These are phyloP conservation scores for Lynx canadensis DNA, from an alignment of 2,113 vertebrate genomes.

Conservation along the genomic window DNA sequence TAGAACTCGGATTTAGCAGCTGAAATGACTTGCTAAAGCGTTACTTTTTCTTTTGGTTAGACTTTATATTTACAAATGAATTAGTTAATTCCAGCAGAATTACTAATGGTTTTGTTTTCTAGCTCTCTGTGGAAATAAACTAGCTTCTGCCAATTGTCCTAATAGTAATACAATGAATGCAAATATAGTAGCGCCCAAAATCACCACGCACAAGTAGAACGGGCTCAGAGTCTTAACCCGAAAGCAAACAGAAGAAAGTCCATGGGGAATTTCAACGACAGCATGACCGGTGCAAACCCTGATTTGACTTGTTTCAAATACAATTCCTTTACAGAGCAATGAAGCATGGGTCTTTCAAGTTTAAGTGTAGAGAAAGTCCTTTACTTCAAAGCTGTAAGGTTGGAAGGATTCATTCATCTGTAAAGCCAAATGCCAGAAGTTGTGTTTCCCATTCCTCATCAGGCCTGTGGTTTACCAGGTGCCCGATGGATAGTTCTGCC, in stretches of 20 bases:
- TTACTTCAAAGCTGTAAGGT: neutral
- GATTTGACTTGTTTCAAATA: constrained; percentile 2
- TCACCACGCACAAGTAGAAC: neutral
- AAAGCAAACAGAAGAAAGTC: neutral
- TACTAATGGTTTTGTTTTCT: neutral
- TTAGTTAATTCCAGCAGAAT: constrained; percentile 26
- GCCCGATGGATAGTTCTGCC: neutral
- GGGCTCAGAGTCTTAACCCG: neutral
- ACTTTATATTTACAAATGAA: constrained; percentile 6
- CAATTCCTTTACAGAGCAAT: neutral
- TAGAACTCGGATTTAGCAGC: neutral
- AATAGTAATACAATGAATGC: neutral
- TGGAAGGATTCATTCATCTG: constrained; percentile 20
- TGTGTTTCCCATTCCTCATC: neutral
- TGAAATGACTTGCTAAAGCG: neutral
- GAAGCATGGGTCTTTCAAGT: neutral
- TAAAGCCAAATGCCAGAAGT: neutral
- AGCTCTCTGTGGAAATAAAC: neutral
- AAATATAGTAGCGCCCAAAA: neutral
- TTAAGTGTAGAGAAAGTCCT: neutral
- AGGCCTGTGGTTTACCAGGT: neutral
- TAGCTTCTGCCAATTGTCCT: neutral
- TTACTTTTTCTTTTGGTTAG: constrained; percentile 12
- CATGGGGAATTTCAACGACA: neutral
- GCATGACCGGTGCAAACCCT: neutral